Evolutionary conservation across 2,797 vertebrate genomes (phyloP).

Genomic region (Falco berigora): DNA sequence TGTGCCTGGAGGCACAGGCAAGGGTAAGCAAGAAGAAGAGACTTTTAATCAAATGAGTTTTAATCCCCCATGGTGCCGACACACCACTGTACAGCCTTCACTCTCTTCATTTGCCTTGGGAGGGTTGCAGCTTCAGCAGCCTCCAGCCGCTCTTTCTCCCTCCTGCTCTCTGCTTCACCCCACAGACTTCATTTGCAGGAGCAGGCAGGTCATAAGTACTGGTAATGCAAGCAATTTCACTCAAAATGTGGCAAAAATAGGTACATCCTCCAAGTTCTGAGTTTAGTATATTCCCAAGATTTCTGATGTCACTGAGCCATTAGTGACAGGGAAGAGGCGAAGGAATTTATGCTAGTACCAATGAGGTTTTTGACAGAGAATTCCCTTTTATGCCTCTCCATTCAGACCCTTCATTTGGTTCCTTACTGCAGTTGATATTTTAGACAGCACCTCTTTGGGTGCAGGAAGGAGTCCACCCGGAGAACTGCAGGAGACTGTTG

Average conservation of each 20-base stretch:
- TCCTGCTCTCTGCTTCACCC: neutral
- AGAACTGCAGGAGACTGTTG: neutral
- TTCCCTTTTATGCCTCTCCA: neutral
- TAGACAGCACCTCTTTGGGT: neutral
- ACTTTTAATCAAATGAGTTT: neutral
- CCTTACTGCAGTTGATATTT: neutral
- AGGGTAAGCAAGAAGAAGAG: neutral
- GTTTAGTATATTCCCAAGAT: neutral
- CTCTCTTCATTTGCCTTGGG: neutral
- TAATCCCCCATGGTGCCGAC: neutral
- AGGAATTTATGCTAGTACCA: neutral
- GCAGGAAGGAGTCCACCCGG: neutral
- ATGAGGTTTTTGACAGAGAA: neutral
- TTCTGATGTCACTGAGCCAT: neutral
- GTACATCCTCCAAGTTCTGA: neutral
- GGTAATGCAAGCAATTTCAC: neutral
- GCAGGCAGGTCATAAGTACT: neutral
- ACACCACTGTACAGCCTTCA: neutral
- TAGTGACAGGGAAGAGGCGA: neutral
- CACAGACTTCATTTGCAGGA: neutral
- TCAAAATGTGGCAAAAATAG: neutral
- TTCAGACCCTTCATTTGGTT: neutral
- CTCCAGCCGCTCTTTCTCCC: neutral
- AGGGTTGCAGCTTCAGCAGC: neutral
- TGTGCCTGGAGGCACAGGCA: neutral